These are phyloP conservation scores for Vireo griseus DNA, from an alignment of 2,797 vertebrate species.

Conservation along the genomic window DNA sequence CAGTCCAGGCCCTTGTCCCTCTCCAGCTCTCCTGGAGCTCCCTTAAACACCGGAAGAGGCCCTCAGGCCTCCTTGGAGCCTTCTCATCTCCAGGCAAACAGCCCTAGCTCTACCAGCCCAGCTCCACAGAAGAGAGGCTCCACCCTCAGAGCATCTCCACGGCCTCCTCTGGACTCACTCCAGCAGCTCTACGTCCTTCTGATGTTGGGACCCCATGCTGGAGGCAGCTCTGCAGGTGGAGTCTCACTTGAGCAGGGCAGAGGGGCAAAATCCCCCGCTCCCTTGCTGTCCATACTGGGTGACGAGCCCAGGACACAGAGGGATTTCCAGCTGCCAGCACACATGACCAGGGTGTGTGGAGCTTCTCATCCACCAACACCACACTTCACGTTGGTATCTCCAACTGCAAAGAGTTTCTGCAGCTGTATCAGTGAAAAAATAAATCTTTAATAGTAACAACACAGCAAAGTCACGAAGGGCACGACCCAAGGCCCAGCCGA, in stretches of 20 bases:
- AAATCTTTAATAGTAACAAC: neutral
- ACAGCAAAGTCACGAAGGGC: neutral
- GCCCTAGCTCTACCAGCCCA: neutral
- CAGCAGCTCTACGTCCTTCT: neutral
- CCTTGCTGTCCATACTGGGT: accelerated
- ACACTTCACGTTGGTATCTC: neutral
- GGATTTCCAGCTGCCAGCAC: neutral
- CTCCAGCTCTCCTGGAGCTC: neutral
- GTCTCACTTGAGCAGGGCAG: neutral
- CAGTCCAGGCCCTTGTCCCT: neutral
- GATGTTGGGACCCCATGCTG: neutral
- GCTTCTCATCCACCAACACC: neutral
- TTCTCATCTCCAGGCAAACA: neutral
- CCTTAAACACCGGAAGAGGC: accelerated
- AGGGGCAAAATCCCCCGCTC: neutral
- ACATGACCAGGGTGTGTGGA: accelerated
- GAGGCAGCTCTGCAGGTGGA: neutral
- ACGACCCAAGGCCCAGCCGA: neutral
- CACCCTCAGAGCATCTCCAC: accelerated
- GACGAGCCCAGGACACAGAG: accelerated
- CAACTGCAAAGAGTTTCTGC: neutral
- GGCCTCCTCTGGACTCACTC: neutral
- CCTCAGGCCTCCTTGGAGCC: neutral
- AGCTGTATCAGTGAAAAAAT: neutral
- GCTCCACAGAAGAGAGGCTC: neutral